Base-by-base conservation (phyloP, 2,888 invertebrate species). In the Luffia ferchaultella region DNA sequence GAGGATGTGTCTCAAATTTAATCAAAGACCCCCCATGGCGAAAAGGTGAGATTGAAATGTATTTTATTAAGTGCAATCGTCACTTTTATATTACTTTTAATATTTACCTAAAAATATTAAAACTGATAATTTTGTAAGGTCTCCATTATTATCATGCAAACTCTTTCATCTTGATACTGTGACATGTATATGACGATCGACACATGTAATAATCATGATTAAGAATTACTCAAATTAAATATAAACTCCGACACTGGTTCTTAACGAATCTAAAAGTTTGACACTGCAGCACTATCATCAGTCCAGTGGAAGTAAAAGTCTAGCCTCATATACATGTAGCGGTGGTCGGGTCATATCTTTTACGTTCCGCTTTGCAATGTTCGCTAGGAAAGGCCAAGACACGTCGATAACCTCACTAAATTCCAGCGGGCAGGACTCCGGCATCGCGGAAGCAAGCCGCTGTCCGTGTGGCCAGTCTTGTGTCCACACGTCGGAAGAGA, bases 391-490 rank as follows among this genome's bases (percentile, higher is more conserved):
- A 62, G 79, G 76, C 57, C 78, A 78, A 58, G 92, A 93, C 72
- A 90, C 90, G 50, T 92, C 92, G 55, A 88, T 92, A 73, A 90
- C 91, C 61, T 93, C 92, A 57, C 85, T 93, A 61, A 92, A 93
- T 83, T 93, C 93, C 60, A 92, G 92, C 64, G 92, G 92, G 16
- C 91, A 92, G 67, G 93, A 93, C 76, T 93, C 92, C 46, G 93
- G 93, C 51, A 91, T 93, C 57, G 92, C 80, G 0, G 84, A 83
- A 55, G 78, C 67, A 0, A 65, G 60, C 52, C 65, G 87, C 52
- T 90, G 90, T 64, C 87, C 88, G 7, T 90, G 90, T 65, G 89
- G 89, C 18, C 88, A 88, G 59, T 89, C 89, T 61, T 87, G 87
- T 51, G 82, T 86, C 43, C 88, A 88, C 57, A 88, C 89, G 15